Conservation (phyloP, 1,140 invertebrate species). For the Trichonephila clavata region DNA sequence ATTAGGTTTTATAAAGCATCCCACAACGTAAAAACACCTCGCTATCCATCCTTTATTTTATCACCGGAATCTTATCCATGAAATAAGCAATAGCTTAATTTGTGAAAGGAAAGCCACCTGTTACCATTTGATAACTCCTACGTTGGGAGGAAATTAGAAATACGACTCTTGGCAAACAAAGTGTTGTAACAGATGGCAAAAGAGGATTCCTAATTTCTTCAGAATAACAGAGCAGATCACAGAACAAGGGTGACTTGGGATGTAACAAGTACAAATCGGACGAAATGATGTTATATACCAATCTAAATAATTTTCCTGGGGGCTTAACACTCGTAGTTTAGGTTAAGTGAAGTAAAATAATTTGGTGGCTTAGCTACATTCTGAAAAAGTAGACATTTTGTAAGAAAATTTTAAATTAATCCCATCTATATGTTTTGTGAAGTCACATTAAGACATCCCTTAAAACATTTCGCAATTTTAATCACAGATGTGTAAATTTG, state of each 20-base stretch:
- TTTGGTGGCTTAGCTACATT: too few relatives aligned
- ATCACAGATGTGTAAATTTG: too few relatives aligned
- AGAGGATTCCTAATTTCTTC: background rate
- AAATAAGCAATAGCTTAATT: background rate
- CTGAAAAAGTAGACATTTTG: too few relatives aligned
- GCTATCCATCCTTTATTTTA: background rate
- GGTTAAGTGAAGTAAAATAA: too few relatives aligned
- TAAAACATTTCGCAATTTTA: too few relatives aligned
- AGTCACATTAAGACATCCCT: too few relatives aligned
- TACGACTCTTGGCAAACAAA: conserved; percentile 39
- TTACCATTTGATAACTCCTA: background rate
- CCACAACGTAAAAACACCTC: background rate
- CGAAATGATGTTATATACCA: background rate
- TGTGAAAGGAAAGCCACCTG: background rate
- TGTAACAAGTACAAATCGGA: background rate
- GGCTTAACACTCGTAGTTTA: too few relatives aligned
- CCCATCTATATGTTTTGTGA: too few relatives aligned
- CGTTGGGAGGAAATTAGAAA: conserved; percentile 60
- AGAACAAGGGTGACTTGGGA: background rate
- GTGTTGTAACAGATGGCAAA: background rate
- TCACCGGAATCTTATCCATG: background rate
- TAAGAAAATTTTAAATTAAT: too few relatives aligned
- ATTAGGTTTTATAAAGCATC: too few relatives aligned
- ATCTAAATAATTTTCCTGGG: too few relatives aligned
- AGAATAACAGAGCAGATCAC: background rate